Evolutionary conservation across 2,797 vertebrate genomes (phyloP).

Genomic region (Poecilia gillii): DNA sequence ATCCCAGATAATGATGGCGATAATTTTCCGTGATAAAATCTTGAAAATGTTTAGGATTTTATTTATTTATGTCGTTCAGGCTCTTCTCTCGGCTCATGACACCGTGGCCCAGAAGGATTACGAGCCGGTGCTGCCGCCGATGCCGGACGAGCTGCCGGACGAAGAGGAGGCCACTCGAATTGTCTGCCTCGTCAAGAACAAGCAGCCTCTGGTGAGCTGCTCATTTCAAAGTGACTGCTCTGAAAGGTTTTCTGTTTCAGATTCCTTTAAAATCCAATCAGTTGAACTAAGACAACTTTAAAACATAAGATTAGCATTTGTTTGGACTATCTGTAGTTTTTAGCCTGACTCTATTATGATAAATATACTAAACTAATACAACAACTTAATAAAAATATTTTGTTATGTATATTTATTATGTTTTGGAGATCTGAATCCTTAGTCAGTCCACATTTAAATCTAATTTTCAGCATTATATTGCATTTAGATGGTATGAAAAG

Average conservation of each 20-base stretch:
- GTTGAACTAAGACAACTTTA: not conserved
- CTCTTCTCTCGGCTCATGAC: conserved; percentile 92
- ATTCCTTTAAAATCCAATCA: not conserved
- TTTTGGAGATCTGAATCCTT: not conserved
- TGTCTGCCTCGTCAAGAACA: conserved; percentile 96
- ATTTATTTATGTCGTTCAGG: conserved; percentile 71
- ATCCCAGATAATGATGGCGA: not conserved
- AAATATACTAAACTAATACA: not conserved
- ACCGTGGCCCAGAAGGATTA: conserved; percentile 92
- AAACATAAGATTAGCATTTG: not conserved
- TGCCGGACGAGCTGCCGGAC: conserved; percentile 89
- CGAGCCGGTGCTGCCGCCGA: conserved; percentile 88
- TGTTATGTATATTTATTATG: not conserved
- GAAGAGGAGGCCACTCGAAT: conserved; percentile 94
- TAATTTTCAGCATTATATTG: too few relatives aligned
- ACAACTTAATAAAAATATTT: not conserved
- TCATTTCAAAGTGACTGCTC: not conserved
- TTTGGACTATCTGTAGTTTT: not conserved
- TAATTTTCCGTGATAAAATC: not conserved
- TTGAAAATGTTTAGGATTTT: not conserved
- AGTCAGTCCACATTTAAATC: not conserved
- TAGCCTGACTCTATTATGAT: not conserved
- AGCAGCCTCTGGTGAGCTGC: conserved; percentile 91
- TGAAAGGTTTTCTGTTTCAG: not conserved
- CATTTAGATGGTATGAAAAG: not conserved